These are phyloP conservation scores for Pollimyrus isidori DNA, from an alignment of 2,113 vertebrate species.

Conservation along the genomic window DNA sequence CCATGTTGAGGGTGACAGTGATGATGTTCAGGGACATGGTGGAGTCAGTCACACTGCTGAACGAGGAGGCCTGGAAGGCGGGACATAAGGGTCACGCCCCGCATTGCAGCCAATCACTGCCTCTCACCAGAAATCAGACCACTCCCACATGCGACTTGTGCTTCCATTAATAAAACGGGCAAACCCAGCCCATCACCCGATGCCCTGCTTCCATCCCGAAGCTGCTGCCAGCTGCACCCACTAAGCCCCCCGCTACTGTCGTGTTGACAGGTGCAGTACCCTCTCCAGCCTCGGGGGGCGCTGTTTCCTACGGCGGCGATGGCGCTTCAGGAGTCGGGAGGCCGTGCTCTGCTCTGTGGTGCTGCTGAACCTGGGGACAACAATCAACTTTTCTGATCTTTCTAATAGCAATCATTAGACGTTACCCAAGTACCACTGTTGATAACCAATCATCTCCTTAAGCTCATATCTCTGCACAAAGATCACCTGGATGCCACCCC, in stretches of 20 bases:
- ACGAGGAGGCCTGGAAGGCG: conserved; percentile 67
- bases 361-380: conserved; percentile 70
- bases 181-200: background rate
- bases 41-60: conserved; percentile 84
- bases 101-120: background rate
- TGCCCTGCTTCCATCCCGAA: background rate
- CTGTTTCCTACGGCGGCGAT: conserved; percentile 78
- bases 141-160: background rate
- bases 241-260: background rate
- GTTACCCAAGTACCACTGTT: background rate
- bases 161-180: background rate
- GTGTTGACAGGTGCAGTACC: conserved; percentile 42
- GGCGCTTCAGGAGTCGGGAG: conserved; percentile 76
- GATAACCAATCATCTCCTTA: too few species aligned
- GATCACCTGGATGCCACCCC: background rate
- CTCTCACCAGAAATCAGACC: background rate
- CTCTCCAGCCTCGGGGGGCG: conserved; percentile 75
- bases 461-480: background rate
- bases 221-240: background rate
- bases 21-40: conserved; percentile 89
- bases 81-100: background rate
- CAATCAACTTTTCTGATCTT: background rate
- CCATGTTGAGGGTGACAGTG: conserved; percentile 86
- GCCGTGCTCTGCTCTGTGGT: conserved; percentile 81
- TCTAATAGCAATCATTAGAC: background rate